Evolutionary conservation across 2,113 vertebrate genomes (phyloP), one percentile per base, ranked within the genome.

Genomic region (Riparia riparia): DNA sequence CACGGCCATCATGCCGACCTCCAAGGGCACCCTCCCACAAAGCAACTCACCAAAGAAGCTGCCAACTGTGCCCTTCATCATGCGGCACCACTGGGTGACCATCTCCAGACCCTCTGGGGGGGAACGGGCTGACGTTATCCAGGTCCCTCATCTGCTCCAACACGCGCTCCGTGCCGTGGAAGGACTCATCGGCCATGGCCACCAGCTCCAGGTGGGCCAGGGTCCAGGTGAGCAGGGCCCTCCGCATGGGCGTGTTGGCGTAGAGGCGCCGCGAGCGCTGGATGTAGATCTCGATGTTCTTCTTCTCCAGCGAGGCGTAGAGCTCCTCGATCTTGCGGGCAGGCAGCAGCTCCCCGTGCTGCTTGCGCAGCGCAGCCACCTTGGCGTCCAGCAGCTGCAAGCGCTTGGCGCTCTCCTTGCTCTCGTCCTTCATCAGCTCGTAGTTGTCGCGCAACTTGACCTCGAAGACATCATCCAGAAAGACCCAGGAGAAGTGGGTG

Each of bases 251-350:
- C 0, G 99, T 99, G 98, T 99, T 99, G 97, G 98, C 97, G 6
- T 99, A 99, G 90, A 99, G 99, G 53, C 99, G 99, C 22, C 98
- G 98, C 0, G 99, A 99, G 39, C 99, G 99, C 97, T 99, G 99
- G 97, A 99, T 99, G 97, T 99, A 99, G 96, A 99, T 99, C 98
- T 99, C 99, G 0, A 99, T 99, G 98, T 99, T 99, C 94, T 99
- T 99, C 76, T 99, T 99, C 98, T 99, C 99, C 98, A 99, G 97
- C 0, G 99, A 99, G 69, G 99, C 98, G 6, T 99, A 99, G 10
- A 99, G 98, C 91, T 99, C 99, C 96, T 99, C 99, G 8, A 99
- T 99, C 97, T 99, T 99, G 69, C 99, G 98, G 29, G 99, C 99
- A 0, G 99, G 99, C 53, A 99, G 91, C 89, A 99, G 98, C 95